Evolutionary conservation across 2,797 vertebrate species (phyloP), one percentile per base, ranked within the genome.

Genomic region (Manis pentadactyla): DNA sequence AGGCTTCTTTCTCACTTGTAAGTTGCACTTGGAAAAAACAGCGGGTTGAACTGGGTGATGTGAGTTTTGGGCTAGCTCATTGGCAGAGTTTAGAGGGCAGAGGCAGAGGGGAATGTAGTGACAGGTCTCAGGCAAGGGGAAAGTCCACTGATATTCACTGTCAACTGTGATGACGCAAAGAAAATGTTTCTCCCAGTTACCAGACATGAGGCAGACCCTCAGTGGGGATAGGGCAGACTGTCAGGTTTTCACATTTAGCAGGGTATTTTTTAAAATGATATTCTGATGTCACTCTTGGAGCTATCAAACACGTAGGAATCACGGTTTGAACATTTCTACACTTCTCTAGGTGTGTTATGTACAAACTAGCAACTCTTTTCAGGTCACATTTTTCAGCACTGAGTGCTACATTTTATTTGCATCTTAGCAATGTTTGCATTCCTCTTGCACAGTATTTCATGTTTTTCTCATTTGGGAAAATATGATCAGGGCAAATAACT

Each of bases 261-360:
- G 93, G 42, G 39, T 17, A 37, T 69, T 77, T 85, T 95, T 94
- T 93, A 37, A 34, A 91, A 89, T 96, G 87, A 96, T 84, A 79
- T 94, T 98, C 95, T 96, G 87, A 37, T 98, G 94, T 97, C 73
- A 85, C 77, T 96, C 89, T 95, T 93, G 93, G 90, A 95, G 94
- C 91, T 90, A 97, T 86, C 77, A 94, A 79, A 75, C 68, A 71
- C 9, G 0, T 21, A 89, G 88, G 93, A 97, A 94, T 94, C 73
- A 15, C 85, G 82, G 93, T 96, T 95, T 93, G 97, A 98, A 96
- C 96, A 71, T 96, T 98, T 92, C 86, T 96, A 87, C 55, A 31
- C 0, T 0, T 91, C 95, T 96, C 87, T 74, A 95, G 93, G 68
- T 12, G 55, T 74, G 87, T 94, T 90, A 63, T 55, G 21, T 17